These are phyloP conservation scores for Cetoscarus ocellatus DNA, from an alignment of 2,797 vertebrate species.

Conservation along the genomic window DNA sequence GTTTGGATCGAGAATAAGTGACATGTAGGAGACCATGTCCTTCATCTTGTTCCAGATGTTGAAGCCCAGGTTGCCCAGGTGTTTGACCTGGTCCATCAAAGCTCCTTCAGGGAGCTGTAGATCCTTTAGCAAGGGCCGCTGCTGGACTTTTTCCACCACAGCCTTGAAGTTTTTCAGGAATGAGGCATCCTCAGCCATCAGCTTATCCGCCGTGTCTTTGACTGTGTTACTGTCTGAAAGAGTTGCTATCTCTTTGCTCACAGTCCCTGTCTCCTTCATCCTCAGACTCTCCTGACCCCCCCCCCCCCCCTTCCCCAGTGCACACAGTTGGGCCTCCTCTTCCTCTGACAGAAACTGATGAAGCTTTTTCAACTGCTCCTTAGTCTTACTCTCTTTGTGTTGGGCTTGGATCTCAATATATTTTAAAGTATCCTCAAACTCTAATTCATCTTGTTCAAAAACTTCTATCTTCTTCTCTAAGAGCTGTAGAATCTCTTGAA, in stretches of 20 bases:
- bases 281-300: neutral
- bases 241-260: neutral
- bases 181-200: neutral
- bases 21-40: neutral
- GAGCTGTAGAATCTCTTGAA: neutral
- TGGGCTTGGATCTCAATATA: neutral
- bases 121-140: neutral
- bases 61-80: neutral
- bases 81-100: neutral
- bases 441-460: neutral
- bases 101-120: neutral
- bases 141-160: neutral
- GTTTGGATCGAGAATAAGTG: neutral
- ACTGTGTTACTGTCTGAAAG: neutral
- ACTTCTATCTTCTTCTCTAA: neutral
- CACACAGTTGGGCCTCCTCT: neutral
- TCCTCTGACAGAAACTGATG: too few relatives aligned
- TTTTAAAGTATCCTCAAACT: neutral
- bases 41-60: constrained; percentile 1
- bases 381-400: neutral
- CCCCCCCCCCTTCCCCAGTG: neutral
- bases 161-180: neutral
- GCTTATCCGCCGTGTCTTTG: neutral
- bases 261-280: neutral
- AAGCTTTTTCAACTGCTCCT: neutral